Evolutionary conservation across 2,113 vertebrate species (phyloP), one percentile per base, ranked within the genome.

Genomic region (Zosterops pallidus): DNA sequence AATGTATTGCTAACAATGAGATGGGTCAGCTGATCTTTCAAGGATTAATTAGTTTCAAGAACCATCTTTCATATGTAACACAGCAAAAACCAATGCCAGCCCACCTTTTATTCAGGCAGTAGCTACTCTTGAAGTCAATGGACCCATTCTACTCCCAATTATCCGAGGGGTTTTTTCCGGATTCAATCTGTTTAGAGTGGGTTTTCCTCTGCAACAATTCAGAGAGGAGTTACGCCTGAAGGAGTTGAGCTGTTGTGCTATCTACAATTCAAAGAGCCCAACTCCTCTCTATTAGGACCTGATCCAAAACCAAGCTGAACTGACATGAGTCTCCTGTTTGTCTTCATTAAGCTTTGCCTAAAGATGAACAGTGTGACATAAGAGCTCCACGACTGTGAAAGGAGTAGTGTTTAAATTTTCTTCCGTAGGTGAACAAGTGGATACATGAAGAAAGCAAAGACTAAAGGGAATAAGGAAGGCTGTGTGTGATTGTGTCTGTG

Each of bases 1-100:
- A 98, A 98, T 97, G 97, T 96, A 97, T 97, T 95, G 95, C 96
- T 98, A 97, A 97, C 98, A 97, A 97, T 96, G 94, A 97, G 96
- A 97, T 96, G 91, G 97, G 97, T 97, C 96, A 96, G 92, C 91
- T 96, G 94, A 97, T 98, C 94, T 97, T 98, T 96, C 95, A 95
- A 97, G 97, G 94, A 97, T 97, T 98, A 97, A 98, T 98, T 97
- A 96, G 92, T 95, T 97, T 91, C 89, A 96, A 91, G 94, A 97
- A 95, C 87, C 82, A 89, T 97, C 93, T 92, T 97, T 96, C 86
- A 96, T 94, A 90, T 92, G 92, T 83, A 96, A 91, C 86, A 90
- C 26, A 92, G 84, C 64, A 91, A 94, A 83, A 82, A 81, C 86
- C 83, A 93, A 47, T 50, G 50, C 83, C 65, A 74, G 42, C 64